phyloP scores from a whole-genome alignment of 1,140 invertebrate species.

The Adelges cooleyi region DNA sequence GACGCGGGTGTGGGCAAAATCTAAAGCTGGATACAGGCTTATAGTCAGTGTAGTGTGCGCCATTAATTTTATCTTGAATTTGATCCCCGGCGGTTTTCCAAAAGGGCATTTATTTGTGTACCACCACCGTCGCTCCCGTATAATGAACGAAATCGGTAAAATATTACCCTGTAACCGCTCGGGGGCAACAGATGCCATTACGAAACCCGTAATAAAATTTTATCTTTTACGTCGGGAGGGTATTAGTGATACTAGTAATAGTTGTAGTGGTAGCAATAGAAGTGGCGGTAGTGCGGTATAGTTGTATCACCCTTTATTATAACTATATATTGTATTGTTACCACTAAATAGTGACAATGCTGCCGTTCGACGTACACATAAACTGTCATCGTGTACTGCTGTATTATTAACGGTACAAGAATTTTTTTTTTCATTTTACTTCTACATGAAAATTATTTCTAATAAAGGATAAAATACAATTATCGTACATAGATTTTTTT shows the following conservation, averaged over 20 bases:
- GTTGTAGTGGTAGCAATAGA: neutral
- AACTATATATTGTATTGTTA: no score
- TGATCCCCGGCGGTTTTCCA: conserved; percentile 26
- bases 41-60: neutral
- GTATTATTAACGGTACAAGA: no score
- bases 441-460: no score
- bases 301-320: no score
- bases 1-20: no score
- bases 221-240: neutral
- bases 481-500: no score
- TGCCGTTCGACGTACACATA: no score
- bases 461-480: no score
- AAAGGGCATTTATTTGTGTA: conserved; percentile 25
- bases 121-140: neutral
- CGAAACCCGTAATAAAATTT: conserved; percentile 22
- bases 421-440: no score
- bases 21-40: conserved; percentile 8
- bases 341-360: no score
- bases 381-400: no score
- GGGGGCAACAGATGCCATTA: conserved; percentile 25
- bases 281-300: neutral
- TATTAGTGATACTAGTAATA: no score
- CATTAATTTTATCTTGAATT: conserved; percentile 28
- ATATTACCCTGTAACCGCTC: conserved; percentile 19
- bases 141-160: conserved; percentile 20